phyloP scores from a whole-genome alignment of 2,113 vertebrate genomes.

The Etheostoma cragini region DNA sequence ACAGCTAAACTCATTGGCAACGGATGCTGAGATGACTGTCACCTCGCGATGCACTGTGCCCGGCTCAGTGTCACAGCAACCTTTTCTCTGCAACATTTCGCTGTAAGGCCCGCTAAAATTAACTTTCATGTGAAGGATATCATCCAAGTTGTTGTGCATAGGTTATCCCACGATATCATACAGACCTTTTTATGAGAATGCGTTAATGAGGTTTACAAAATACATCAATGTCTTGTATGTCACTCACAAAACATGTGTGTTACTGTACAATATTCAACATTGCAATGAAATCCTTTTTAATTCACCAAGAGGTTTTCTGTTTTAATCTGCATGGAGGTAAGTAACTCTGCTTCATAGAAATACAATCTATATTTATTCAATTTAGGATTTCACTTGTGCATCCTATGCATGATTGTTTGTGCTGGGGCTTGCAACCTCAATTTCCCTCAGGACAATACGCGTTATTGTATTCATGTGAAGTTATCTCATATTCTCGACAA shows the following conservation, averaged over 20 bases:
- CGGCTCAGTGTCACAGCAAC: too few relatives aligned
- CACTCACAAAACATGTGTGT: neutral
- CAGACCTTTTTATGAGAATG: too few relatives aligned
- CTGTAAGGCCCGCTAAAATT: too few relatives aligned
- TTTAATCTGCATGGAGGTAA: constrained; percentile 23
- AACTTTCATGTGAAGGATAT: too few relatives aligned
- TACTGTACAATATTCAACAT: neutral
- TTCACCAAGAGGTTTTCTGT: neutral
- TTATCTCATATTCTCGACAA: constrained; percentile 42
- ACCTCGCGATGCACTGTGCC: too few relatives aligned
- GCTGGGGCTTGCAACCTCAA: constrained; percentile 27
- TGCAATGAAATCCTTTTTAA: constrained; percentile 10
- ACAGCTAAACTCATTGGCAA: too few relatives aligned
- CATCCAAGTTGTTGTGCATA: too few relatives aligned
- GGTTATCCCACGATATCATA: too few relatives aligned
- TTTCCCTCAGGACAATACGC: constrained; percentile 53
- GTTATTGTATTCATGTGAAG: constrained; percentile 41
- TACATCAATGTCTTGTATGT: neutral
- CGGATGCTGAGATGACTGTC: too few relatives aligned
- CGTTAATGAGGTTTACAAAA: too few relatives aligned
- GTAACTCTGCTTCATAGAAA: constrained; percentile 18
- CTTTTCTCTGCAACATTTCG: too few relatives aligned
- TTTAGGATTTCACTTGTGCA: constrained; percentile 39
- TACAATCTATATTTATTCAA: constrained; percentile 36
- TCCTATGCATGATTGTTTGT: constrained; percentile 41